phyloP scores from a whole-genome alignment of 2,888 invertebrate species.

The Lacanobia oleracea region DNA sequence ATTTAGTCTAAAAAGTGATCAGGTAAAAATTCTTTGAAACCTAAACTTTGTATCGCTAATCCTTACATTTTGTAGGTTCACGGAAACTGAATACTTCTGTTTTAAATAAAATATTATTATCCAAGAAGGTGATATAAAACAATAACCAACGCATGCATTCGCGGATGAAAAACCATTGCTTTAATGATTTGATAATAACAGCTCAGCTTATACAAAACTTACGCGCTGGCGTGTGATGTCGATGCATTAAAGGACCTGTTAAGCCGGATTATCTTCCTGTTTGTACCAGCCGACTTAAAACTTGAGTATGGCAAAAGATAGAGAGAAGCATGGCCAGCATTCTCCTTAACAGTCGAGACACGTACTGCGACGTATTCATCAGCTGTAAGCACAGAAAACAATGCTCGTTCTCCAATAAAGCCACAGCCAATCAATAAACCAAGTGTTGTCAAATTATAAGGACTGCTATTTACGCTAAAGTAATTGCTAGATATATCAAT shows the following conservation, averaged over 20 bases:
- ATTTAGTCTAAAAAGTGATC: neutral
- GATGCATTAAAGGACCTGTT: conserved; percentile 60
- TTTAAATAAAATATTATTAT: neutral
- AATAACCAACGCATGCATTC: too few relatives aligned
- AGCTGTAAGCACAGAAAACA: conserved; percentile 60
- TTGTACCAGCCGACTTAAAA: conserved; percentile 65
- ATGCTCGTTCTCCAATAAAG: conserved; percentile 32
- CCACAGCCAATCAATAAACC: conserved; percentile 27
- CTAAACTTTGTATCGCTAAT: neutral
- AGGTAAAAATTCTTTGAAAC: neutral
- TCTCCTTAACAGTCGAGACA: conserved; percentile 66
- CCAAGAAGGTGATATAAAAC: neutral
- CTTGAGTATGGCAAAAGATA: conserved; percentile 65
- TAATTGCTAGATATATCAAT: neutral
- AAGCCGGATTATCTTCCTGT: conserved; percentile 67
- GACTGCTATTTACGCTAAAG: neutral
- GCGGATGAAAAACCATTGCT: neutral
- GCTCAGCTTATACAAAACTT: conserved; percentile 12
- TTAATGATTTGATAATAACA: conserved; percentile 16
- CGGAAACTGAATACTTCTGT: neutral
- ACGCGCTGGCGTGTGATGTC: conserved; percentile 37
- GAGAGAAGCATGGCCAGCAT: conserved; percentile 53
- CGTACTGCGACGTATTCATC: conserved; percentile 78
- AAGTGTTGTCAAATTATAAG: neutral
- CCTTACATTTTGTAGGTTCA: neutral